phyloP scores from a whole-genome alignment of 2,113 vertebrate species.

The Trichechus manatus region DNA sequence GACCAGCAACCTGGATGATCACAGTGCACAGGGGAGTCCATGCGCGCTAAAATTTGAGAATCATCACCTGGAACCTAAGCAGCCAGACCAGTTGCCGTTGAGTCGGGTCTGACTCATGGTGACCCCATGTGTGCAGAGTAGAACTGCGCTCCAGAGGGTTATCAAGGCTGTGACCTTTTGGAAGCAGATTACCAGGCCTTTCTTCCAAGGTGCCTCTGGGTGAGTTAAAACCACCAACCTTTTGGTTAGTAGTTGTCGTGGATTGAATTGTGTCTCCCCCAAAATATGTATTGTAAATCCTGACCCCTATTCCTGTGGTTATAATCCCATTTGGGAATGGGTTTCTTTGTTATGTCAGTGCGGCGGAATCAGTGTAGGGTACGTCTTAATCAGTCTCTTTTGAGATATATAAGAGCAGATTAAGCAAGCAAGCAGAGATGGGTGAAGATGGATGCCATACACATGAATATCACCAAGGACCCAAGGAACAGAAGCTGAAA shows the following conservation, averaged over 20 bases:
- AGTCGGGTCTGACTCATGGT: background rate
- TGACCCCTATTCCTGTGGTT: background rate
- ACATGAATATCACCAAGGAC: background rate
- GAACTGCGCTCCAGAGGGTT: background rate
- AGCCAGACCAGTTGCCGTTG: background rate
- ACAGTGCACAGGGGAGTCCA: accelerated
- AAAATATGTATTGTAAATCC: background rate
- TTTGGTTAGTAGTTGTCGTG: background rate
- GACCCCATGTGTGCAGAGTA: background rate
- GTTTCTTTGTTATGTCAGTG: background rate
- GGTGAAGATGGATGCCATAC: background rate
- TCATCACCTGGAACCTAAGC: background rate
- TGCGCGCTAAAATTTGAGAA: accelerated
- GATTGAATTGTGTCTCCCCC: background rate
- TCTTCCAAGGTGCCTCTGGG: background rate
- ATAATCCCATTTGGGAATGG: background rate
- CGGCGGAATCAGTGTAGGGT: background rate
- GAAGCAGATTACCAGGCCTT: background rate
- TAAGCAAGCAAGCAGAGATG: background rate
- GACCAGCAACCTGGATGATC: background rate
- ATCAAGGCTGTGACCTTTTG: background rate
- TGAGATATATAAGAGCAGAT: background rate
- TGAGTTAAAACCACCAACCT: background rate
- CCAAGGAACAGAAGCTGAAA: background rate
- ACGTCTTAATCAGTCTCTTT: background rate